A percentile compares a stretch with the other conserved stretches of the same genome.
These are phyloP conservation scores for Phocoena sinus DNA, from an alignment of 2,113 vertebrate genomes.

Conservation along the genomic window DNA sequence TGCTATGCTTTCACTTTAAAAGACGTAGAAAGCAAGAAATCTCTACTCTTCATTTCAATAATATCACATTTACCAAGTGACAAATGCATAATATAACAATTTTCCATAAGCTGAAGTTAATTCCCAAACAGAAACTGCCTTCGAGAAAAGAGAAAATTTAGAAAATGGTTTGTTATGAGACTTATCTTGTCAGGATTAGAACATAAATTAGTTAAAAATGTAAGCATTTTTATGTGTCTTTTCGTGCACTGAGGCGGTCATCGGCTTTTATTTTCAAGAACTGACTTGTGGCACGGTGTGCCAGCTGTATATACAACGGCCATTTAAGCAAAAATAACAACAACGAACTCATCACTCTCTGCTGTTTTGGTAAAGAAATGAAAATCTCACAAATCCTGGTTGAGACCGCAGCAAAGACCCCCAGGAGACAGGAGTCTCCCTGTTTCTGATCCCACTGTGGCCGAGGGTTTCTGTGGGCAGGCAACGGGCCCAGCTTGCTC, in stretches of 20 bases:
- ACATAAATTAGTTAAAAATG: background rate
- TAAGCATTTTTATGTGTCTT: background rate
- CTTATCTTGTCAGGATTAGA: background rate
- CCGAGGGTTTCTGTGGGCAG: background rate
- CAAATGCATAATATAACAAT: background rate
- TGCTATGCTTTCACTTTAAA: background rate
- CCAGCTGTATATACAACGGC: background rate
- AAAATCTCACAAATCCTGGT: background rate
- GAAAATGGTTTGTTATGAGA: slow-evolving; percentile 22
- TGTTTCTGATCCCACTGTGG: background rate
- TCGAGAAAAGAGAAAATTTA: slow-evolving; percentile 27
- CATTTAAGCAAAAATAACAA: background rate
- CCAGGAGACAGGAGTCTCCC: background rate
- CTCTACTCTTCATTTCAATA: background rate
- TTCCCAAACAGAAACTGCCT: background rate
- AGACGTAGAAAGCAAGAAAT: slow-evolving; percentile 1
- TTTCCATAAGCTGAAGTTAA: slow-evolving; percentile 45
- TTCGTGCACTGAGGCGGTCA: background rate
- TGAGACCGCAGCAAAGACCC: background rate
- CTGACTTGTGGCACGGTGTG: background rate
- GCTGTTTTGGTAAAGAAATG: background rate
- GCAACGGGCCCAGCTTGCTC: background rate
- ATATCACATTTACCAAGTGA: slow-evolving; percentile 34
- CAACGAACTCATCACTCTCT: background rate
- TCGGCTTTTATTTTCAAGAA: slow-evolving; percentile 33